Evolutionary conservation across 2,797 vertebrate genomes (phyloP).

Genomic region (Pipistrellus kuhlii): DNA sequence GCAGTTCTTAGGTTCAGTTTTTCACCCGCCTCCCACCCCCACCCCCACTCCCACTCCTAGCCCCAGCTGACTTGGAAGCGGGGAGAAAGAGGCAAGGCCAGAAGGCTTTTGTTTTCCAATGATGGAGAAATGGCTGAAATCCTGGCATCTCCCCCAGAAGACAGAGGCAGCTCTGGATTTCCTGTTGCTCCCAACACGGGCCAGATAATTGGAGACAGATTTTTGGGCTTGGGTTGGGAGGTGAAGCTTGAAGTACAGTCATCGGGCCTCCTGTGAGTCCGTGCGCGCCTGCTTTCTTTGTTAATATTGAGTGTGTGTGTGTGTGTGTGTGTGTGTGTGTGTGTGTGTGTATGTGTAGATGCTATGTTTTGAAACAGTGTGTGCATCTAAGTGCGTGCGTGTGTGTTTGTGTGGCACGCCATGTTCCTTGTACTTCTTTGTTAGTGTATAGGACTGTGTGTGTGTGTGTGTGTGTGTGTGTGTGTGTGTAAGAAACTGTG

Average conservation of each 20-base stretch:
- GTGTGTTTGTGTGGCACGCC: background rate
- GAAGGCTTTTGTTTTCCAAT: constrained; percentile 58
- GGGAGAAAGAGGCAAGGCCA: constrained; percentile 58
- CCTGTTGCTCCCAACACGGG: constrained; percentile 63
- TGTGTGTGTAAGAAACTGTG: background rate
- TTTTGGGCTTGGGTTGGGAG: constrained; percentile 54
- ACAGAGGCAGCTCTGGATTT: constrained; percentile 43
- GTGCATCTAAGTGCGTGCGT: background rate
- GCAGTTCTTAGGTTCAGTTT: background rate
- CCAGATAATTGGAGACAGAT: constrained; percentile 63
- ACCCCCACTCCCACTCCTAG: constrained; percentile 8
- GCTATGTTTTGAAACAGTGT: background rate
- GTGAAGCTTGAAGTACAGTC: constrained; percentile 57
- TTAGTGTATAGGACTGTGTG: background rate
- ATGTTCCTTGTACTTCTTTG: constrained; percentile 1
- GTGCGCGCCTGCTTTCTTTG: constrained; percentile 35
- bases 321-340: background rate
- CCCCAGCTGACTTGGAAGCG: constrained; percentile 56
- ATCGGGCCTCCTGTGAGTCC: constrained; percentile 23
- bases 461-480: background rate
- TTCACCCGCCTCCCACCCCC: background rate
- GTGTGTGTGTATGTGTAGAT: background rate
- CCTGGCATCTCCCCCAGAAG: constrained; percentile 66
- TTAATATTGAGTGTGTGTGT: background rate
- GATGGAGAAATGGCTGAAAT: constrained; percentile 60